phyloP scores from a whole-genome alignment of 2,797 vertebrate species.

The Sebastes nivosus region DNA sequence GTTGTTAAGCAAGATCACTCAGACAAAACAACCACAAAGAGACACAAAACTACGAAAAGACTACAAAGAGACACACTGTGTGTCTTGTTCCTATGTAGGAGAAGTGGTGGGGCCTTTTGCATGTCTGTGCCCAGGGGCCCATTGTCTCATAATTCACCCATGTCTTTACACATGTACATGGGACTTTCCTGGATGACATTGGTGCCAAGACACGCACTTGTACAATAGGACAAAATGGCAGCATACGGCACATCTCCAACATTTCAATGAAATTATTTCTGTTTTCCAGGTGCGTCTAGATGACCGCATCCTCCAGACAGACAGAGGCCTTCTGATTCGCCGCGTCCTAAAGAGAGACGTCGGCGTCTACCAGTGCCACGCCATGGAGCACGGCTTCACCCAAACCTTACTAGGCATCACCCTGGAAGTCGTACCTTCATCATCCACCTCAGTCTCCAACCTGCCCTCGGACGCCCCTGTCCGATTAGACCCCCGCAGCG shows the following conservation, averaged over 20 bases:
- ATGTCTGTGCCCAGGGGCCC: no score
- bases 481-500: slow-evolving; percentile 70
- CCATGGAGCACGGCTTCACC: slow-evolving; percentile 93
- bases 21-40: no score
- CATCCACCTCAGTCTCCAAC: slow-evolving; percentile 68
- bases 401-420: slow-evolving; percentile 90
- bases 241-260: background rate
- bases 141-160: no score
- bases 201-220: background rate
- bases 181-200: background rate
- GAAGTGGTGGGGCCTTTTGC: no score
- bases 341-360: slow-evolving; percentile 85
- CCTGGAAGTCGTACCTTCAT: slow-evolving; percentile 87
- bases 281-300: slow-evolving; percentile 84
- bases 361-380: slow-evolving; percentile 89
- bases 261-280: background rate
- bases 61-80: no score
- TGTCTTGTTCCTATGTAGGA: no score
- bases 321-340: slow-evolving; percentile 89
- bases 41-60: no score
- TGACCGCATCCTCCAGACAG: slow-evolving; percentile 84
- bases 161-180: background rate
- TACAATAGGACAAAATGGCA: background rate
- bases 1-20: no score
- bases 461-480: slow-evolving; percentile 71